Conservation (phyloP, 2,888 invertebrate species). For the Yponomeuta plumbellus region DNA sequence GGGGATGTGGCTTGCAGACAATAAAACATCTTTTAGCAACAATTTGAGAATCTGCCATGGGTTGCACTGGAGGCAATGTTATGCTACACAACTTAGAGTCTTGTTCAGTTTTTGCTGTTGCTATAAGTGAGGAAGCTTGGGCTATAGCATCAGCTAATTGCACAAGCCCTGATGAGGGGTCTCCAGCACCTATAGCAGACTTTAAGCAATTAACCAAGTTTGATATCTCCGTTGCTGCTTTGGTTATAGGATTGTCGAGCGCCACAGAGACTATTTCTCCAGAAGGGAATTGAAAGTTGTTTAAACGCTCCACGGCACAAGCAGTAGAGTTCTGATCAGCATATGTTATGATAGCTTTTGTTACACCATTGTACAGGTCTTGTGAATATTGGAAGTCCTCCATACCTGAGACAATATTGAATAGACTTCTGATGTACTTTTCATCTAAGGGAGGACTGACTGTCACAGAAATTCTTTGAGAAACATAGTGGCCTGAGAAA, state of each 20-base stretch:
- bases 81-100: slow-evolving; percentile 74
- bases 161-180: slow-evolving; percentile 66
- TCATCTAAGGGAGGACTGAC: slow-evolving; percentile 84
- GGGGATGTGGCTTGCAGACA: slow-evolving; percentile 80
- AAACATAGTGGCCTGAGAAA: slow-evolving; percentile 42
- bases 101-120: slow-evolving; percentile 27
- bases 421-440: slow-evolving; percentile 87
- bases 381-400: slow-evolving; percentile 57
- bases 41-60: slow-evolving; percentile 78
- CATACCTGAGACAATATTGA: slow-evolving; percentile 87
- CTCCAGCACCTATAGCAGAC: slow-evolving; percentile 48
- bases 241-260: slow-evolving; percentile 70
- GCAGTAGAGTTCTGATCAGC: slow-evolving; percentile 51
- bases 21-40: slow-evolving; percentile 82
- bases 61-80: slow-evolving; percentile 83
- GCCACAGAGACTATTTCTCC: slow-evolving; percentile 88
- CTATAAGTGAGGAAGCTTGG: slow-evolving; percentile 84
- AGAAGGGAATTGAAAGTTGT: slow-evolving; percentile 95
- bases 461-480: slow-evolving; percentile 81
- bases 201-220: slow-evolving; percentile 59
- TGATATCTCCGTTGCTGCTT: slow-evolving; percentile 54
- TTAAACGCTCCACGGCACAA: slow-evolving; percentile 88
- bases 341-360: slow-evolving; percentile 55
- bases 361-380: slow-evolving; percentile 68
- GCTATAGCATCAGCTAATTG: slow-evolving; percentile 86